Conservation (phyloP, 2,797 vertebrate species). For the Coranthus polyacanthus region DNA sequence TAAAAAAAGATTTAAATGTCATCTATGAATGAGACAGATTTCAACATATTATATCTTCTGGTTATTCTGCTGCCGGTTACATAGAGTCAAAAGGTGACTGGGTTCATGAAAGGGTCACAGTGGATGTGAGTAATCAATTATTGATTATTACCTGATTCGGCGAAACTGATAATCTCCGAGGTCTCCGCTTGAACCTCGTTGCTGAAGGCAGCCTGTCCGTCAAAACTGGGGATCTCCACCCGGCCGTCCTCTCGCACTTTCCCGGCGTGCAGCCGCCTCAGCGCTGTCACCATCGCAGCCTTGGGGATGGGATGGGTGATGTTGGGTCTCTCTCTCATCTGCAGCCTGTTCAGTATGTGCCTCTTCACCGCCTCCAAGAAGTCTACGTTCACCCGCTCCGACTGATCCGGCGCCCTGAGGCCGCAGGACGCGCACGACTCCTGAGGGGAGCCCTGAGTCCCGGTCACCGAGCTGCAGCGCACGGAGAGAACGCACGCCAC, state of each 20-base stretch:
- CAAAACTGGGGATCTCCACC: slow-evolving; percentile 95
- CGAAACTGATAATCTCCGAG: slow-evolving; percentile 98
- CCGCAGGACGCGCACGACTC: slow-evolving; percentile 94
- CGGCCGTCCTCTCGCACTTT: slow-evolving; percentile 95
- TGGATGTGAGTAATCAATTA: slow-evolving; percentile 44
- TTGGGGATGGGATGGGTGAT: slow-evolving; percentile 97
- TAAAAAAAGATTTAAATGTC: not conserved
- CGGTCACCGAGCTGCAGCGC: slow-evolving; percentile 78
- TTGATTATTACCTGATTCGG: slow-evolving; percentile 93
- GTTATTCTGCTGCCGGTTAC: not conserved
- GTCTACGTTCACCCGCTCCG: slow-evolving; percentile 89
- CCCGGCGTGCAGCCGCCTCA: slow-evolving; percentile 95
- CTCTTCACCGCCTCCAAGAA: slow-evolving; percentile 97
- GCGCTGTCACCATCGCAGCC: slow-evolving; percentile 96
- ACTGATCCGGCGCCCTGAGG: slow-evolving; percentile 87
- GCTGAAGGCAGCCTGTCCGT: slow-evolving; percentile 90
- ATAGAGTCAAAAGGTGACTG: slow-evolving; percentile 31
- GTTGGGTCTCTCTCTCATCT: slow-evolving; percentile 96
- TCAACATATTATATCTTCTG: slow-evolving; percentile 8
- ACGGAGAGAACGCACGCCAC: slow-evolving; percentile 77
- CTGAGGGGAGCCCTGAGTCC: slow-evolving; percentile 77
- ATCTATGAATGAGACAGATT: slow-evolving; percentile 5
- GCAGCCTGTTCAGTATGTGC: slow-evolving; percentile 94
- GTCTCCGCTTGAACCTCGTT: slow-evolving; percentile 91
- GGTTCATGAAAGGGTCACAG: slow-evolving; percentile 55